Percentiles rank a stretch among this genome's conserved stretches.
Conservation (phyloP, 2,888 invertebrate species). For the Octonoba sinensis region DNA sequence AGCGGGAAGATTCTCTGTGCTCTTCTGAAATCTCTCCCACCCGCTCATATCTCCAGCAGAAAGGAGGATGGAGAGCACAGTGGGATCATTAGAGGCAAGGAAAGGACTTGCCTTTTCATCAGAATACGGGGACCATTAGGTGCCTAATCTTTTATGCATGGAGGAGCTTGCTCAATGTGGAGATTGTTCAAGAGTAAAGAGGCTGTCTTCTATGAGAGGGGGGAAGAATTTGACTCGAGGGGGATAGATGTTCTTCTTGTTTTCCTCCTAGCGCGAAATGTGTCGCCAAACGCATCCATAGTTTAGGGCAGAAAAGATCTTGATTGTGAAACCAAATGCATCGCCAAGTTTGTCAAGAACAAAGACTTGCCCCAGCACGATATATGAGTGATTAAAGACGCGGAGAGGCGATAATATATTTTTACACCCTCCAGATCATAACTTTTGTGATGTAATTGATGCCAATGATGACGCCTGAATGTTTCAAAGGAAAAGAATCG, state of each 20-base stretch:
- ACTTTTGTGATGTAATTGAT: conserved; percentile 32
- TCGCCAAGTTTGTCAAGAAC: conserved; percentile 48
- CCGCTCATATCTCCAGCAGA: conserved; percentile 4
- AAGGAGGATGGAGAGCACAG: conserved; percentile 53
- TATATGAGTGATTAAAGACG: no score
- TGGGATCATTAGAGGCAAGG: conserved; percentile 58
- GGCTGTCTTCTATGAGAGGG: neutral
- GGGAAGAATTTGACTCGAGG: conserved; percentile 5
- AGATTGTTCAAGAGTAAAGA: conserved; percentile 33
- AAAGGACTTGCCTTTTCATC: conserved; percentile 48
- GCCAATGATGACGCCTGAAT: conserved; percentile 30
- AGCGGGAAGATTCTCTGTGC: conserved; percentile 30
- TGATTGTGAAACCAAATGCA: conserved; percentile 35
- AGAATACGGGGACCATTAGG: conserved; percentile 55
- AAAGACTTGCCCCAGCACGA: conserved; percentile 8
- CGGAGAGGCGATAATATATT: no score
- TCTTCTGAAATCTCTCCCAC: conserved; percentile 18
- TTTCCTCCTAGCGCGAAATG: conserved; percentile 47
- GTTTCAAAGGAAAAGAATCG: conserved; percentile 19
- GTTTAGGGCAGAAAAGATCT: conserved; percentile 29
- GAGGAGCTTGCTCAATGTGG: conserved; percentile 51
- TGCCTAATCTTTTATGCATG: conserved; percentile 64
- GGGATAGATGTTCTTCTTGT: neutral
- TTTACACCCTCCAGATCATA: conserved; percentile 15
- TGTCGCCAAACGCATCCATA: conserved; percentile 52